Conservation (phyloP, 2,888 invertebrate species). For the Drosophila barbarae region DNA sequence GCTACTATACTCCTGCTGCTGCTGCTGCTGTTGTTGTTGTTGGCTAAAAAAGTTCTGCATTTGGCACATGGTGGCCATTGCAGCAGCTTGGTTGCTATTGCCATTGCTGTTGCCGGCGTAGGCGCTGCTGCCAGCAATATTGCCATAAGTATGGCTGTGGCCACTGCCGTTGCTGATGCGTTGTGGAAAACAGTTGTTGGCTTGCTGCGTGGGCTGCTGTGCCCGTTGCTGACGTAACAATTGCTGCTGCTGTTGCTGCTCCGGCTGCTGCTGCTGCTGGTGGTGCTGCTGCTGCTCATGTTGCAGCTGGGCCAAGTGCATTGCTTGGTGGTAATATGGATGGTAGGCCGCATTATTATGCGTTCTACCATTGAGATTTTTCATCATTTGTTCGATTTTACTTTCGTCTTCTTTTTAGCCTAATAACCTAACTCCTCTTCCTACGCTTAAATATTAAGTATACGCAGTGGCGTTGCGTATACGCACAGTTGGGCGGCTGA, state of each 20-base stretch:
- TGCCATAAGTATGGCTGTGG: constrained; percentile 13
- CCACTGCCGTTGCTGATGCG: too few relatives aligned
- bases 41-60: constrained; percentile 67
- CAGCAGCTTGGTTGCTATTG: constrained; percentile 45
- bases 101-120: constrained; percentile 38
- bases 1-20: constrained; percentile 44
- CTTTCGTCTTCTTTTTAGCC: constrained; percentile 23
- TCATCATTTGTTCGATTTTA: constrained; percentile 63
- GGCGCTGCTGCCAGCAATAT: constrained; percentile 37
- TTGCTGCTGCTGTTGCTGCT: constrained; percentile 50
- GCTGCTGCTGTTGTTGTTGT: constrained; percentile 40
- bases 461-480: constrained; percentile 60
- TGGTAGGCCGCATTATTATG: constrained; percentile 72
- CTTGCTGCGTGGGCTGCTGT: constrained; percentile 59
- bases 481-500: constrained; percentile 56
- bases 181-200: too few relatives aligned
- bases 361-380: constrained; percentile 71
- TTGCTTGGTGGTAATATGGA: constrained; percentile 61
- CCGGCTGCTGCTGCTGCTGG: constrained; percentile 49
- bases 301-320: constrained; percentile 53
- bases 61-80: constrained; percentile 70
- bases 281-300: constrained; percentile 44
- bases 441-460: constrained; percentile 61
- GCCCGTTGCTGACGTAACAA: constrained; percentile 58
- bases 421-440: constrained; percentile 46